These are phyloP conservation scores for Alitta virens DNA, from an alignment of 2,888 invertebrate species.

Conservation along the genomic window DNA sequence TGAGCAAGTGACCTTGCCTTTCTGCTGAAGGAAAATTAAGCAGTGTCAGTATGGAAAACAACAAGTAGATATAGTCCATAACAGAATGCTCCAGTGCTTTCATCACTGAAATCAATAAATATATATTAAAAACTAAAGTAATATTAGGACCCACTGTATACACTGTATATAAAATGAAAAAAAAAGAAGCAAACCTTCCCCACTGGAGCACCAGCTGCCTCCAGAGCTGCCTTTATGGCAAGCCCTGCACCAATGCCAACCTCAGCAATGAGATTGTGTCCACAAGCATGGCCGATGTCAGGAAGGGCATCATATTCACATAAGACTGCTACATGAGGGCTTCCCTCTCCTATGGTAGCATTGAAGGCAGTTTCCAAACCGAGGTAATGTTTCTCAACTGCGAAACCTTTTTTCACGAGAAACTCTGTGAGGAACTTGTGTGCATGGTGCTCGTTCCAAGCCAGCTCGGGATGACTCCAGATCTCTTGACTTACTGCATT, in stretches of 20 bases:
- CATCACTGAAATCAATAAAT: too few relatives aligned
- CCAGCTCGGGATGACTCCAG: slow-evolving; percentile 49
- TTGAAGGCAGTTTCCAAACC: background rate
- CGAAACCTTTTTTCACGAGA: slow-evolving; percentile 21
- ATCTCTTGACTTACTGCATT: slow-evolving; percentile 45
- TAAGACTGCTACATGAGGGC: background rate
- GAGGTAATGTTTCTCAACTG: background rate
- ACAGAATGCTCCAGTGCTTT: too few relatives aligned
- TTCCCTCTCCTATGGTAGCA: background rate
- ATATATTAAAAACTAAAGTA: too few relatives aligned
- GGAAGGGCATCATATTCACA: slow-evolving; percentile 1
- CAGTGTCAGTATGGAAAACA: too few relatives aligned
- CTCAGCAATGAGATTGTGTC: background rate
- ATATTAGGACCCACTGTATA: too few relatives aligned
- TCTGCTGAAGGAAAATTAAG: too few relatives aligned
- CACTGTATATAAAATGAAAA: too few relatives aligned
- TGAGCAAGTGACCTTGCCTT: too few relatives aligned
- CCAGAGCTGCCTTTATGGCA: slow-evolving; percentile 6
- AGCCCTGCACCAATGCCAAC: background rate
- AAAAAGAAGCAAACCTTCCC: too few relatives aligned
- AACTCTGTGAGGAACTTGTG: slow-evolving; percentile 36
- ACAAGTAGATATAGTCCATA: too few relatives aligned
- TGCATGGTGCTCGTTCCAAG: slow-evolving; percentile 39
- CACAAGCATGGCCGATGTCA: slow-evolving; percentile 1
- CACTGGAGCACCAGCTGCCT: slow-evolving; percentile 3